Evolutionary conservation across 2,888 invertebrate genomes (phyloP).

Genomic region (Chrysodeixis includens): DNA sequence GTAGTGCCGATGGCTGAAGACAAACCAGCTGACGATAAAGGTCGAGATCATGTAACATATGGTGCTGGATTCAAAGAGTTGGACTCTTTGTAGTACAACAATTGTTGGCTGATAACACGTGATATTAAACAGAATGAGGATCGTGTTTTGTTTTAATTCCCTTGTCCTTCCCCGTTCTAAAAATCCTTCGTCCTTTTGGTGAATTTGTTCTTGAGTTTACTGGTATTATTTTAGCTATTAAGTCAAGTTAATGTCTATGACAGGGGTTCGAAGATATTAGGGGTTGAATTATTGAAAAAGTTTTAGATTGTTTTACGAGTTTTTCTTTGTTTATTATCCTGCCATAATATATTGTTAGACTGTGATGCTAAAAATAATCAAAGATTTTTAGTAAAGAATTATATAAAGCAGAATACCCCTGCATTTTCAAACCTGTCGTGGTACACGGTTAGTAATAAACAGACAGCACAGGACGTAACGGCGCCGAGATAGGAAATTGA

Average conservation of each 20-base stretch:
- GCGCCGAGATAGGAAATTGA: too few relatives aligned
- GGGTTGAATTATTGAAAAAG: neutral
- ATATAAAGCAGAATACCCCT: too few relatives aligned
- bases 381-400: too few relatives aligned
- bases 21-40: neutral
- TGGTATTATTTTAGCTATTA: neutral
- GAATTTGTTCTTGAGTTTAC: neutral
- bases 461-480: too few relatives aligned
- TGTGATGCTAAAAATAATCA: too few relatives aligned
- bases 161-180: too few relatives aligned
- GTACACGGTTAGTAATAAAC: too few relatives aligned
- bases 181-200: neutral
- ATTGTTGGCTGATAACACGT: conserved; percentile 69
- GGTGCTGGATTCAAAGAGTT: conserved; percentile 73
- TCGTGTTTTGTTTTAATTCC: neutral
- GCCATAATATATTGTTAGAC: neutral
- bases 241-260: neutral
- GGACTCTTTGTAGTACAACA: conserved; percentile 75
- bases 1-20: neutral
- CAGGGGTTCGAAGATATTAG: neutral
- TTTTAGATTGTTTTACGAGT: neutral
- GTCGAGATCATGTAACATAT: conserved; percentile 66
- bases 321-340: neutral
- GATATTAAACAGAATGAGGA: neutral
- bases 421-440: too few relatives aligned